Evolutionary conservation across 1,140 invertebrate species (phyloP).

Genomic region (Bradynema listronoti): DNA sequence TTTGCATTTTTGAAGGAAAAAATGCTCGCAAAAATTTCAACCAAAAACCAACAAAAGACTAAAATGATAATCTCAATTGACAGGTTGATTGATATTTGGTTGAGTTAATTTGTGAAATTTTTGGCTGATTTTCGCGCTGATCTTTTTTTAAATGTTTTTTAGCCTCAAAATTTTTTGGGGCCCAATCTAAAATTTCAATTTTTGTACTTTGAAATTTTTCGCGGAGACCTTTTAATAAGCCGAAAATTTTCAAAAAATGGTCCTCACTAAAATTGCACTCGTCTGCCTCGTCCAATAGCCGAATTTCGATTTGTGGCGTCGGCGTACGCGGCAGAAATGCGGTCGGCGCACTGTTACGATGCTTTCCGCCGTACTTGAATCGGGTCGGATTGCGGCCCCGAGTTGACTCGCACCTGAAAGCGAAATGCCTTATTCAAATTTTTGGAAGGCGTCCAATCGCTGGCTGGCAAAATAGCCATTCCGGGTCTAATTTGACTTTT

Average conservation of each 20-base stretch:
- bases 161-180: background rate
- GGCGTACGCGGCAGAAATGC: slow-evolving; percentile 27
- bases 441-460: too few relatives aligned
- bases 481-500: too few relatives aligned
- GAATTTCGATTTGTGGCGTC: slow-evolving; percentile 24
- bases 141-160: background rate
- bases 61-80: too few relatives aligned
- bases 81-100: background rate
- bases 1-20: too few relatives aligned
- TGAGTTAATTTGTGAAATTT: background rate
- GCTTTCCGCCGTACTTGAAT: slow-evolving; percentile 2
- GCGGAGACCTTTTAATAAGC: too few relatives aligned
- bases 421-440: too few relatives aligned
- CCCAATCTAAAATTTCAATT: background rate
- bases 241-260: background rate
- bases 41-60: too few relatives aligned
- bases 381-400: slow-evolving; percentile 12
- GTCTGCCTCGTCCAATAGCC: background rate
- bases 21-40: too few relatives aligned
- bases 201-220: too few relatives aligned
- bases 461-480: too few relatives aligned
- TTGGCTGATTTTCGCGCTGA: background rate
- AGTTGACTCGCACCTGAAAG: slow-evolving; percentile 35
- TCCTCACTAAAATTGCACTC: slow-evolving; percentile 8
- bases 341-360: slow-evolving; percentile 34